Evolutionary conservation across 2,797 vertebrate species (phyloP), one percentile per base, ranked within the genome.

Genomic region (Halcyon leucocephala): DNA sequence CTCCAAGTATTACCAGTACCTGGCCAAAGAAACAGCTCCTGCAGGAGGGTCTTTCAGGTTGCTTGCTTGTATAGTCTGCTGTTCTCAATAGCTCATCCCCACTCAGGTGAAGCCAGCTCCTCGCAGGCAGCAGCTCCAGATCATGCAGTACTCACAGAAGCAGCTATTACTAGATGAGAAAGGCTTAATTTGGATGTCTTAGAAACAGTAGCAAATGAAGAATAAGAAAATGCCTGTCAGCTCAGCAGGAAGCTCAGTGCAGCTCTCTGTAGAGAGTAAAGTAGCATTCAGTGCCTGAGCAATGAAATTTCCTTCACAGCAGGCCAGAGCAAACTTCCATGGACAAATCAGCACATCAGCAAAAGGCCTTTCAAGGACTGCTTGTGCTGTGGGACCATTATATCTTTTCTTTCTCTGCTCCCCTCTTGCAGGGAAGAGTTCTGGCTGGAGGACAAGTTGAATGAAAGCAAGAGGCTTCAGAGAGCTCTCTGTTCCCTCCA

Each of bases 381-480:
- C 26, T 52, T 51, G 35, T 66, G 66, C 90, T 52, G 21, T 9
- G 85, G 73, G 14, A 89, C 28, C 58, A 26, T 79, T 41, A 29
- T 78, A 17, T 44, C 71, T 46, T 57, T 86, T 37, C 71, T 42
- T 79, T 87, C 70, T 33, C 22, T 49, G 52, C 49, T 90, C 52
- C 74, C 16, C 54, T 57, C 77, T 79, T 29, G 20, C 67, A 79
- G 41, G 48, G 31, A 48, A 82, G 31, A 69, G 33, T 35, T 84
- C 74, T 87, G 82, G 67, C 93, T 79, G 37, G 57, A 81, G 73
- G 73, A 84, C 28, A 58, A 80, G 70, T 2, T 0, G 4, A 86
- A 78, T 22, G 41, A 83, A 94, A 93, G 80, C 52, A 39, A 49
- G 86, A 94, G 66, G 62, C 73, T 89, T 67, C 91, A 76, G 86